Base-by-base conservation (phyloP, 2,888 invertebrate genomes). In the Hydriomena furcata region DNA sequence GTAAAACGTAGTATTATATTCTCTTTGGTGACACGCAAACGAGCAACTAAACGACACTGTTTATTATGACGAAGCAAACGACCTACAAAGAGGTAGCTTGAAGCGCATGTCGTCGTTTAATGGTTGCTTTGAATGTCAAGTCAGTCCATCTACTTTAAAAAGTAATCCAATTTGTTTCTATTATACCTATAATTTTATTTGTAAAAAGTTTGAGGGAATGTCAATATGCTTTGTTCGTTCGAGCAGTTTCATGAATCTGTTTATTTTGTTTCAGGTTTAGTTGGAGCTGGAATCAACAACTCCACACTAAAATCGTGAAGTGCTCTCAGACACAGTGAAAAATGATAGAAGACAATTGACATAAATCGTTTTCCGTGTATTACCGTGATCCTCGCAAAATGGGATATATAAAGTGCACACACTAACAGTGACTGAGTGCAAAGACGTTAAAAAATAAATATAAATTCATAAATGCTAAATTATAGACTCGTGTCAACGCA, bases 401-500 rank as follows among this genome's bases (percentile, higher is more conserved):
- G 59, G 50, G 40, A 55, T 48, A 43, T 20, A 49, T 53, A 38
- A 57, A 40, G 47, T 37, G 38, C 52, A 54, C 65, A 32, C 78
- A 74, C 46, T 77, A 68, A 69, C 54, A 60, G 71, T 61, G 65
- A 58, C 52, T 56, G 59, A 55, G 77, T 76, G 82, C 84, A 75
- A 76, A 64, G 58, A 66, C 74, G 79, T 82, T 86, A 76, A 64
- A 60, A 67, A 67, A 76, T 79, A 72, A 73, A 74, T 77, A 65
- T 73, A 92, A 61, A 69, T 58, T 72, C 69, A 72, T 90, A 87
- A 88, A 97, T 97, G 97, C 96, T 97, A 93, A 96, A 95, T 91
- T 94, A 97, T 94, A 95, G 96, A 92, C 93, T 97, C 79, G 96
- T 97, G 66, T 96, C 97, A 84, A 97, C 96, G 82, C 97, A 97